These are phyloP conservation scores for Phataginus tetradactyla DNA, from an alignment of 2,797 vertebrate species.

Conservation along the genomic window DNA sequence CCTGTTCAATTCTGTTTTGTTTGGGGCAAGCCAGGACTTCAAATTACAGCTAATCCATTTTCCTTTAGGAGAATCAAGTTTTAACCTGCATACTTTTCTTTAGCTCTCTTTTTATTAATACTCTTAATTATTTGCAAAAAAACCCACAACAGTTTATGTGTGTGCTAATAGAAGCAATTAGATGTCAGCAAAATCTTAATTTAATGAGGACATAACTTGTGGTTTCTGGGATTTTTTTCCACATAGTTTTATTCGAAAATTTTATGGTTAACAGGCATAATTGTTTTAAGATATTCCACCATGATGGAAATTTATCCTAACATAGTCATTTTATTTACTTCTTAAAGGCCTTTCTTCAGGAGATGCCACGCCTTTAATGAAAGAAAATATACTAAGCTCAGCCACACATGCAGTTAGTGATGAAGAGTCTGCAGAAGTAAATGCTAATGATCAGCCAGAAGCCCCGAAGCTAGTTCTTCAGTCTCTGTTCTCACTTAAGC, in stretches of 20 bases:
- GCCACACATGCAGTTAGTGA: conserved; percentile 24
- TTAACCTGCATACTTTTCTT: not conserved
- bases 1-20: not conserved
- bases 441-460: conserved; percentile 74
- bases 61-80: conserved; percentile 6
- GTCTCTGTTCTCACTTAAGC: conserved; percentile 86
- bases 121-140: not conserved
- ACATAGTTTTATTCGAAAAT: conserved; percentile 9
- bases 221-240: not conserved
- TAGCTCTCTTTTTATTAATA: not conserved
- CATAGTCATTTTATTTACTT: conserved; percentile 1
- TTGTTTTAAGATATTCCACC: not conserved
- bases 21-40: not conserved
- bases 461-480: conserved; percentile 76
- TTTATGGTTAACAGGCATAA: not conserved
- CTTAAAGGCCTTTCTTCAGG: conserved; percentile 72
- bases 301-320: not conserved
- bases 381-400: conserved; percentile 67
- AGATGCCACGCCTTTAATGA: conserved; percentile 62
- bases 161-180: not conserved
- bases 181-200: not conserved
- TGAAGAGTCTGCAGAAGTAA: conserved; percentile 69
- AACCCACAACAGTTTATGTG: not conserved
- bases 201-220: conserved; percentile 33
- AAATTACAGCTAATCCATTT: not conserved